Evolutionary conservation across 2,113 vertebrate genomes (phyloP).

Genomic region (Pseudopipra pipra): DNA sequence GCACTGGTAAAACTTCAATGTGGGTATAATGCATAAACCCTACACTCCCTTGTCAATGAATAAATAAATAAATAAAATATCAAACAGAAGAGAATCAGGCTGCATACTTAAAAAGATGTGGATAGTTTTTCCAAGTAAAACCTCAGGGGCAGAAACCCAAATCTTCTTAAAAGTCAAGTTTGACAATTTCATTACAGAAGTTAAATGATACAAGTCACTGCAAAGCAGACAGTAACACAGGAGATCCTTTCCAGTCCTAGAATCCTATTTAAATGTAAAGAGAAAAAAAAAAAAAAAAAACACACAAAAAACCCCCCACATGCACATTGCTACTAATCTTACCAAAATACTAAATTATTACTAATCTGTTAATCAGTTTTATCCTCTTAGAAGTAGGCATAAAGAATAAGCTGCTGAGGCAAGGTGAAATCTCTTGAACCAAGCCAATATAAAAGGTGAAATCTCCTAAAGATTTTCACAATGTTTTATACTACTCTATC

Average conservation of each 20-base stretch:
- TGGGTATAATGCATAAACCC: neutral
- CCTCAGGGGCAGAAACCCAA: neutral
- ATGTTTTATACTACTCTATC: neutral
- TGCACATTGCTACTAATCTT: neutral
- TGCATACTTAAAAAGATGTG: neutral
- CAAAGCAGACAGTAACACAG: neutral
- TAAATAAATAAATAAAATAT: neutral
- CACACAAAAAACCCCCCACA: neutral
- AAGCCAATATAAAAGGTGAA: neutral
- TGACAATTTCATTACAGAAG: neutral
- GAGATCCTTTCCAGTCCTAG: neutral
- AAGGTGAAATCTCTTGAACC: neutral
- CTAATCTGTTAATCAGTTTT: constrained; percentile 52
- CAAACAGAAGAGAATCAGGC: neutral
- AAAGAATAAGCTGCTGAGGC: constrained; percentile 1
- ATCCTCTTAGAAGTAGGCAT: constrained; percentile 27
- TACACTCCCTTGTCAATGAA: neutral
- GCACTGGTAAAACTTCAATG: neutral
- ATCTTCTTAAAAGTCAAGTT: neutral
- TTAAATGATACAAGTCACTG: neutral
- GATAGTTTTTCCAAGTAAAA: neutral
- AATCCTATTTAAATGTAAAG: neutral
- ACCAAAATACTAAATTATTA: constrained; percentile 20
- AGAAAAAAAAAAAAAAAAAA: neutral
- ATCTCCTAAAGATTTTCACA: neutral